Base-by-base conservation (phyloP, 2,113 vertebrate genomes). In the Oryzias javanicus region DNA sequence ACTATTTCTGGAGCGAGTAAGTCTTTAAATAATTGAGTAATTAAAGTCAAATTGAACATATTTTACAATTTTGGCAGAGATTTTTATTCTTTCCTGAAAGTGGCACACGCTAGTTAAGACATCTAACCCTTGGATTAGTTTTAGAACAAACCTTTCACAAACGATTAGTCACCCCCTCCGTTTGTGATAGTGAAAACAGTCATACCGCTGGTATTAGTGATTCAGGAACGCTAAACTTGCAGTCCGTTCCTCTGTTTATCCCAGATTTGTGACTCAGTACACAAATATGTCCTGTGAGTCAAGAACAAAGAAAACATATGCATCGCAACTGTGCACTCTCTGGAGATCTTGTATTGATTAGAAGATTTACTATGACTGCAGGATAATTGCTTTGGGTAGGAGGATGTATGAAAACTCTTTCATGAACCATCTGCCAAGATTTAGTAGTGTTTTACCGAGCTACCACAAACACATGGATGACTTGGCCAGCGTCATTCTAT, bases 261-360 rank as follows among this genome's bases (percentile, higher is more conserved):
- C 67, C 68, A 75, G 53, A 80, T 59, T 60, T 18, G 50, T 91
- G 90, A 91, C 57, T 92, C 89, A 89, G 60, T 59, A 55, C 46
- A 5, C 74, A 89, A 85, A 87, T 81, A 89, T 88, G 85, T 74
- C 67, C 79, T 78, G 77, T 75, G 80, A 83, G 62, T 84, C 52
- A 65, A 72, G 72, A 82, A 86, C 62, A 84, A 88, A 81, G 78
- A 50, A 70, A 81, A 82, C 85, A 89, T 68, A 81, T 84, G 85
- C 79, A 81, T 27, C 55, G 78, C 86, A 89, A 89, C 81, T 84
- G 80, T 87, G 78, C 64, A 75, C 69, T 74, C 67, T 67, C 54
- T 60, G 67, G 72, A 79, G 70, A 57, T 63, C 82, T 86, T 84
- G 78, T 66, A 80, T 80, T 78, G 80, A 85, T 88, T 88, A 82